phyloP scores from a whole-genome alignment of 1,140 invertebrate genomes.

The Glossosoma conforme region DNA sequence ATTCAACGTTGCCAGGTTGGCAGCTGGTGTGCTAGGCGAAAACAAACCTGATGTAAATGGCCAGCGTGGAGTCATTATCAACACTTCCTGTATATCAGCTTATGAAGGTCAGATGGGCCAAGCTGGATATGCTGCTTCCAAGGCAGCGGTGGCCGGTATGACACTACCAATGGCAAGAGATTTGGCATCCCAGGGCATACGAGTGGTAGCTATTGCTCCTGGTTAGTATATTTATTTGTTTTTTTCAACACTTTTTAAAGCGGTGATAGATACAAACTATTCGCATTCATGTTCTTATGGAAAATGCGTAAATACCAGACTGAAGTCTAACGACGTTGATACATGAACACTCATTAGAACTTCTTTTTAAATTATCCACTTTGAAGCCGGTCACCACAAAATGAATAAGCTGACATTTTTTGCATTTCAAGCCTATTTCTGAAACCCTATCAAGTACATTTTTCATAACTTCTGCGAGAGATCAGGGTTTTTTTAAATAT shows the following conservation, averaged over 20 bases:
- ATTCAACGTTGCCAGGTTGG: slow-evolving; percentile 88
- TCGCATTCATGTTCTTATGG: no score
- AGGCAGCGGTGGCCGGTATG: slow-evolving; percentile 86
- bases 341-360: no score
- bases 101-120: slow-evolving; percentile 97
- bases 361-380: neutral
- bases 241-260: no score
- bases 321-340: no score
- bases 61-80: slow-evolving; percentile 89
- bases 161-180: slow-evolving; percentile 93
- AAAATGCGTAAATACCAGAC: no score
- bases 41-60: slow-evolving; percentile 78
- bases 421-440: no score
- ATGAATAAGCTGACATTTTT: no score
- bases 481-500: no score
- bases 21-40: slow-evolving; percentile 73
- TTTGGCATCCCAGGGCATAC: slow-evolving; percentile 70
- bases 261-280: no score
- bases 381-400: no score
- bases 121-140: slow-evolving; percentile 85
- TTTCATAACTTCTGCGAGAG: no score
- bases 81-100: slow-evolving; percentile 93
- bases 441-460: no score
- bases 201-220: slow-evolving; percentile 82
- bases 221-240: slow-evolving; percentile 47